Percentiles rank a stretch among this genome's conserved stretches.
These are phyloP conservation scores for Erynnis tages DNA, from an alignment of 2,888 invertebrate species.

Conservation along the genomic window DNA sequence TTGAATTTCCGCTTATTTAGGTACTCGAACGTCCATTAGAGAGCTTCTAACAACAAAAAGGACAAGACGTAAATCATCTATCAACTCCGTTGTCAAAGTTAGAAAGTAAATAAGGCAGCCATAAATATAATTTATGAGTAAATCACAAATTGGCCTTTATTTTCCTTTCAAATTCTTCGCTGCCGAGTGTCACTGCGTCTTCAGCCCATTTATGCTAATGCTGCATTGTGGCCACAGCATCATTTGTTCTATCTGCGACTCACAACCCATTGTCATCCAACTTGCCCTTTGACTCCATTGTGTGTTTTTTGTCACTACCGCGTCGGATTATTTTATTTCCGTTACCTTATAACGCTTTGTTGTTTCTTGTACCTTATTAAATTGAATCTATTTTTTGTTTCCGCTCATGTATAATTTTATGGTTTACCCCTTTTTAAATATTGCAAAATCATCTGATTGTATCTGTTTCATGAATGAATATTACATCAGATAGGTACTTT, in stretches of 20 bases:
- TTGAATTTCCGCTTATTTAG: too few relatives aligned
- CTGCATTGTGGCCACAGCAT: slow-evolving; percentile 68
- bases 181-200: slow-evolving; percentile 47
- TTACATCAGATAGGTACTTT: too few relatives aligned
- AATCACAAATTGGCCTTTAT: slow-evolving; percentile 41
- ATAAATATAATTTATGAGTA: slow-evolving; percentile 37
- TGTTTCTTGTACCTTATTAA: slow-evolving; percentile 57
- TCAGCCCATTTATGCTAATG: slow-evolving; percentile 73
- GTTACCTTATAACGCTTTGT: slow-evolving; percentile 64
- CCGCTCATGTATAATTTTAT: slow-evolving; percentile 24
- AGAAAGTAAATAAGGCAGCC: slow-evolving; percentile 35
- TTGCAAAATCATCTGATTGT: slow-evolving; percentile 29
- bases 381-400: slow-evolving; percentile 37
- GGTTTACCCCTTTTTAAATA: slow-evolving; percentile 18
- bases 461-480: too few relatives aligned
- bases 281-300: slow-evolving; percentile 79
- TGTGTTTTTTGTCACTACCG: slow-evolving; percentile 73
- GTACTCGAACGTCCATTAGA: too few relatives aligned
- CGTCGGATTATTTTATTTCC: slow-evolving; percentile 78
- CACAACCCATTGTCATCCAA: slow-evolving; percentile 64
- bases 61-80: not conserved
- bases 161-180: slow-evolving; percentile 35
- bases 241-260: slow-evolving; percentile 71
- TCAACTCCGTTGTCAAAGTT: slow-evolving; percentile 34
- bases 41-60: not conserved